Evolutionary conservation across 2,797 vertebrate genomes (phyloP).

Genomic region (Nyctibius grandis): DNA sequence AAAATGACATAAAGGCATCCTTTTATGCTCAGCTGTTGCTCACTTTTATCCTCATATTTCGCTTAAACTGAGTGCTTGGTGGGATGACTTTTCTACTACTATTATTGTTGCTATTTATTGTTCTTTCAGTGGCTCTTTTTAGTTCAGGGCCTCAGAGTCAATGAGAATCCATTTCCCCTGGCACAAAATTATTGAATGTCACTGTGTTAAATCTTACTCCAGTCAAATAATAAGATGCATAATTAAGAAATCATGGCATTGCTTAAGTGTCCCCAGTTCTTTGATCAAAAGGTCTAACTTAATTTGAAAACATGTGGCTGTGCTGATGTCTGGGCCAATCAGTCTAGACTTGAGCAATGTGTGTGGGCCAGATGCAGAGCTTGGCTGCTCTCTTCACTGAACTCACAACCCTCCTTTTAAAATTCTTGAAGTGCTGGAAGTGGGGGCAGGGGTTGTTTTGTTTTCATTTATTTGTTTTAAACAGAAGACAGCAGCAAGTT

Average conservation of each 20-base stretch:
- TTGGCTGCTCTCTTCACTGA: constrained; percentile 35
- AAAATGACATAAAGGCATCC: neutral
- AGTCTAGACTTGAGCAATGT: constrained; percentile 48
- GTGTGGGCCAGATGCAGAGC: constrained; percentile 69
- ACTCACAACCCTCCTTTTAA: constrained; percentile 39
- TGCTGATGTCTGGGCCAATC: constrained; percentile 28
- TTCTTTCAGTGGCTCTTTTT: neutral
- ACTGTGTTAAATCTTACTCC: neutral
- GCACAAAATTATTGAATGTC: neutral
- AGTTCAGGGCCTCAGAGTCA: neutral
- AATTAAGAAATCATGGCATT: constrained; percentile 42
- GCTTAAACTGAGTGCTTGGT: neutral
- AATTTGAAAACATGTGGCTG: constrained; percentile 59
- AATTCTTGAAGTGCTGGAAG: constrained; percentile 49
- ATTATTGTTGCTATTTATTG: neutral
- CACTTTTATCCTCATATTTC: neutral
- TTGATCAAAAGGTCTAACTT: constrained; percentile 64
- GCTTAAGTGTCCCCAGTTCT: constrained; percentile 19
- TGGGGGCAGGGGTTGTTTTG: neutral
- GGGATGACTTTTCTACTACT: neutral
- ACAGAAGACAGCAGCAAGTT: neutral
- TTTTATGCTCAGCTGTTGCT: neutral
- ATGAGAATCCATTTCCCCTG: neutral
- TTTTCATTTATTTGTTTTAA: neutral
- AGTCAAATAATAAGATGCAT: neutral